Conservation (phyloP, 2,797 vertebrate species). For the Pangasius mekongensis region DNA sequence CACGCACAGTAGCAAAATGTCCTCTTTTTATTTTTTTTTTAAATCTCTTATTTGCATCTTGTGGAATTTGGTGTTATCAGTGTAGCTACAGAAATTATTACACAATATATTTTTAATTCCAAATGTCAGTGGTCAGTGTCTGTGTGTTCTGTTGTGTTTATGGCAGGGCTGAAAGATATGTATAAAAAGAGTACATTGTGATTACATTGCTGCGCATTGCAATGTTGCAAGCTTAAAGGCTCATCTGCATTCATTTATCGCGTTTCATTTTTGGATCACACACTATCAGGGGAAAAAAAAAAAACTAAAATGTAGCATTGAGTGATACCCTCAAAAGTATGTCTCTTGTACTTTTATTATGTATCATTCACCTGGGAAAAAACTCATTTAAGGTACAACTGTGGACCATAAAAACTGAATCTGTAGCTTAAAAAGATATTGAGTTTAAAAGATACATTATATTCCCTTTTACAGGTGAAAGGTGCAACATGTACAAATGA, state of each 20-base stretch:
- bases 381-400: not conserved
- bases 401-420: constrained; percentile 4
- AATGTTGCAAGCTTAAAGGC: not conserved
- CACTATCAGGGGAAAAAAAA: too few relatives aligned
- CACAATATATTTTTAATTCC: not conserved
- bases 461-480: not conserved
- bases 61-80: constrained; percentile 20
- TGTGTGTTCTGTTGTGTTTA: constrained; percentile 6
- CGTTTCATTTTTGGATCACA: not conserved
- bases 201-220: too few relatives aligned
- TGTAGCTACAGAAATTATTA: constrained; percentile 6
- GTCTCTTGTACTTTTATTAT: constrained; percentile 8
- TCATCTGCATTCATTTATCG: not conserved
- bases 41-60: constrained; percentile 17
- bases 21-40: not conserved
- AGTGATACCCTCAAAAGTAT: not conserved
- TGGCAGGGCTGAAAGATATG: not conserved
- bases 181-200: not conserved
- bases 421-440: constrained; percentile 10
- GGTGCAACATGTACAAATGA: not conserved
- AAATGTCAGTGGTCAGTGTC: constrained; percentile 20
- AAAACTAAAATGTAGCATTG: too few relatives aligned
- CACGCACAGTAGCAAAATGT: not conserved
- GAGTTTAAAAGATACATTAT: not conserved
- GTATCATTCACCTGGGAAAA: constrained; percentile 1